Conservation (phyloP, 2,113 vertebrate species). For the Pteruthius melanotis region DNA sequence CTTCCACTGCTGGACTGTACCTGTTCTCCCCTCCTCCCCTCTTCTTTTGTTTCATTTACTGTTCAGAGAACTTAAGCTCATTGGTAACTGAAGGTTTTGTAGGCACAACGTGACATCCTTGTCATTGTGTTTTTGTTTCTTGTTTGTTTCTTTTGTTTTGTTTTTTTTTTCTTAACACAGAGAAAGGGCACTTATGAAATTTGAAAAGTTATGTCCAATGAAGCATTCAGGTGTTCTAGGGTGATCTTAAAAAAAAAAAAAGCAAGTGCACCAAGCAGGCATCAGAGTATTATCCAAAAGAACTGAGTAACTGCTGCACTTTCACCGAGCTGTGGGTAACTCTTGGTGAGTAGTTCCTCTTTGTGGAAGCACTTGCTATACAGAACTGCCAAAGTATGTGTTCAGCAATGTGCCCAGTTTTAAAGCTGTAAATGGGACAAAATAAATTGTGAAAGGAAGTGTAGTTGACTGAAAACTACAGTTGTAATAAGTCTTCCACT, state of each 20-base stretch:
- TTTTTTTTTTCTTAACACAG: slow-evolving; percentile 58
- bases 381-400: slow-evolving; percentile 90
- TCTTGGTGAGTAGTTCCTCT: slow-evolving; percentile 70
- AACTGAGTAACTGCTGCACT: slow-evolving; percentile 70
- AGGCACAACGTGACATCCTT: slow-evolving; percentile 70
- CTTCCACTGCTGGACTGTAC: slow-evolving; percentile 71
- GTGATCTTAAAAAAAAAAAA: slow-evolving; percentile 58
- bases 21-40: slow-evolving; percentile 33
- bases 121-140: slow-evolving; percentile 62
- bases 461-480: slow-evolving; percentile 93
- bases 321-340: slow-evolving; percentile 62
- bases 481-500: slow-evolving; percentile 89
- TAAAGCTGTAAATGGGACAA: slow-evolving; percentile 88
- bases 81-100: slow-evolving; percentile 76
- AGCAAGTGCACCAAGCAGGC: slow-evolving; percentile 70
- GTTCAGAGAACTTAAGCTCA: slow-evolving; percentile 67
- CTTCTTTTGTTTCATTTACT: slow-evolving; percentile 63
- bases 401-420: slow-evolving; percentile 89
- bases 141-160: slow-evolving; percentile 9
- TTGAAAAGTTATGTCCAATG: slow-evolving; percentile 65
- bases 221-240: slow-evolving; percentile 73
- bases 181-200: slow-evolving; percentile 80
- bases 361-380: slow-evolving; percentile 84
- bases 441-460: slow-evolving; percentile 90
- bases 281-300: slow-evolving; percentile 54